phyloP scores from a whole-genome alignment of 2,113 vertebrate species.

The Takifugu bimaculatus region DNA sequence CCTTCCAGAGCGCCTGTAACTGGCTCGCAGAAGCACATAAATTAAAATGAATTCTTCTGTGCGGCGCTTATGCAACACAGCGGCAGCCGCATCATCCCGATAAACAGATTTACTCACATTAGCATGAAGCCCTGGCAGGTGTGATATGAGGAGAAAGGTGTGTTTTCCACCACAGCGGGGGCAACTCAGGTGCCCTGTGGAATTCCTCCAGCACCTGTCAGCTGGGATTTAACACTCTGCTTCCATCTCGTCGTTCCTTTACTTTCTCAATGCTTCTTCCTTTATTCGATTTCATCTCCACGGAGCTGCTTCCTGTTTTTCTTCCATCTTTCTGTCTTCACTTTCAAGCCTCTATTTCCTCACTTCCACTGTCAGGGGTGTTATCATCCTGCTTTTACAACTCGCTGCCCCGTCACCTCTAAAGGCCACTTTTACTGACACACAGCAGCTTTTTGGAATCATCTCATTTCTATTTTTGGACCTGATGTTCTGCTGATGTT shows the following conservation, averaged over 20 bases:
- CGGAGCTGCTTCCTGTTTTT: slow-evolving; percentile 14
- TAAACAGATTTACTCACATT: background rate
- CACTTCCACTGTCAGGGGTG: slow-evolving; percentile 34
- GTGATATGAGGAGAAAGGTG: background rate
- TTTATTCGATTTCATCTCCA: slow-evolving; percentile 9
- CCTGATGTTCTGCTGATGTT: slow-evolving; percentile 21
- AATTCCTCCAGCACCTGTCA: slow-evolving; percentile 21
- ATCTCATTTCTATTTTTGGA: slow-evolving; percentile 15
- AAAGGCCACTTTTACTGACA: slow-evolving; percentile 11
- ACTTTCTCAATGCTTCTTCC: slow-evolving; percentile 7
- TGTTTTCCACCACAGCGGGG: background rate
- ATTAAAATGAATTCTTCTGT: slow-evolving; percentile 34
- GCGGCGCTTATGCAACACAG: slow-evolving; percentile 3
- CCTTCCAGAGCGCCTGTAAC: slow-evolving; percentile 37
- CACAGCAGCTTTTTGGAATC: slow-evolving; percentile 7
- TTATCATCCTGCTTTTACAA: slow-evolving; percentile 24
- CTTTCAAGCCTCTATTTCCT: slow-evolving; percentile 22
- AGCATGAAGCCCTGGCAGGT: background rate
- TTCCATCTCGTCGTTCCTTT: slow-evolving; percentile 10
- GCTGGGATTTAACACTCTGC: slow-evolving; percentile 8
- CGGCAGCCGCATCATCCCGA: background rate
- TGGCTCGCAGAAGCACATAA: slow-evolving; percentile 34
- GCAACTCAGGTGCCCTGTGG: background rate
- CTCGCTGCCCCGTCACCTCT: slow-evolving; percentile 6
- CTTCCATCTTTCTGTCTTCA: slow-evolving; percentile 52